Evolutionary conservation across 2,797 vertebrate genomes (phyloP), one percentile per base, ranked within the genome.

Genomic region (Hippocampus kuda): DNA sequence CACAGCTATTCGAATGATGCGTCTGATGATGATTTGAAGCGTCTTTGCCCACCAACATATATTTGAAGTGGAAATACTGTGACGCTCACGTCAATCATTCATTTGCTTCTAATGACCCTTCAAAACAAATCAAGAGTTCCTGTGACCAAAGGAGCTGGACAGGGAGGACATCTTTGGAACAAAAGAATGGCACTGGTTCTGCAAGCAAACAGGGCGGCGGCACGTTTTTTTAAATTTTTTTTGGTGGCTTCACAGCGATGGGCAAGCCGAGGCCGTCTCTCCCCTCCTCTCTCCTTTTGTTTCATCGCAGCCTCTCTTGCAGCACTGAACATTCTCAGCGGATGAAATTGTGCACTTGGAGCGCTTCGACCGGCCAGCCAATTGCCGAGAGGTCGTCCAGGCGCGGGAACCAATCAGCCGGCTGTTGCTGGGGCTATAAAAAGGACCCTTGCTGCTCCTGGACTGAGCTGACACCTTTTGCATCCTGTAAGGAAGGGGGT

Each of bases 351-450:
- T 87, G 78, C 76, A 81, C 85, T 88, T 85, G 83, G 84, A 89
- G 84, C 77, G 69, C 71, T 79, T 74, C 75, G 82, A 70, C 72
- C 69, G 70, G 53, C 64, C 86, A 90, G 79, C 91, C 91, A 92
- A 92, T 91, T 26, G 71, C 82, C 73, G 88, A 73, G 65, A 63
- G 61, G 72, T 80, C 81, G 76, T 20, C 75, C 77, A 76, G 75
- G 62, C 63, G 15, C 79, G 78, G 71, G 81, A 70, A 78, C 91
- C 91, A 92, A 91, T 91, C 84, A 70, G 1, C 10, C 56, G 68
- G 72, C 81, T 91, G 91, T 92, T 92, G 88, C 90, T 89, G 91
- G 81, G 91, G 90, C 91, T 91, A 87, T 84, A 84, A 90, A 85
- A 90, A 85, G 84, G 83, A 85, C 83, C 82, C 82, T 75, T 72